phyloP scores from a whole-genome alignment of 2,888 invertebrate species.

The Boloria euphrosyne region DNA sequence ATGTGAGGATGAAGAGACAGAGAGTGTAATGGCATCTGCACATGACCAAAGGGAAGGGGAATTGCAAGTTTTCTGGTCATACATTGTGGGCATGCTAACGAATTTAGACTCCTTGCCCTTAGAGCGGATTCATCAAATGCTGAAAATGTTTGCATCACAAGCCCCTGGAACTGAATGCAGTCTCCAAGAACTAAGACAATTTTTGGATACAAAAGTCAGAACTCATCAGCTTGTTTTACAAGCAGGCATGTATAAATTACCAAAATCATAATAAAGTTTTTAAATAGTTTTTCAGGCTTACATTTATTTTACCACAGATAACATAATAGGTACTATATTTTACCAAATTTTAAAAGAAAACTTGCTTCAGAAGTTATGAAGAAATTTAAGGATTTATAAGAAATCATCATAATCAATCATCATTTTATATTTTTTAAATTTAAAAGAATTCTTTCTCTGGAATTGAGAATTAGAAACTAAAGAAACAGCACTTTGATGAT shows the following conservation, averaged over 20 bases:
- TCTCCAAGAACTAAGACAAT: constrained; percentile 92
- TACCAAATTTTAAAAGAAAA: no score
- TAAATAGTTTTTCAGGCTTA: constrained; percentile 46
- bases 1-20: constrained; percentile 94
- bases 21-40: constrained; percentile 97
- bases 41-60: constrained; percentile 97
- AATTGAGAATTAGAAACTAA: no score
- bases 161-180: constrained; percentile 95
- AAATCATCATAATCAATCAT: no score
- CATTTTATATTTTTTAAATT: no score
- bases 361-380: no score
- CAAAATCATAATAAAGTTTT: constrained; percentile 82
- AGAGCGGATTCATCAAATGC: constrained; percentile 97
- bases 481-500: no score
- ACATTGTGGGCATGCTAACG: constrained; percentile 97
- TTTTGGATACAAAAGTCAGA: constrained; percentile 95
- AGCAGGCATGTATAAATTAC: constrained; percentile 93
- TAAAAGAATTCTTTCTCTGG: not conserved
- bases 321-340: no score
- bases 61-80: constrained; percentile 97
- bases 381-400: no score
- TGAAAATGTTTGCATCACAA: constrained; percentile 97
- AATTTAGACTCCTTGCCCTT: constrained; percentile 95
- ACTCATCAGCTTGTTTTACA: constrained; percentile 93
- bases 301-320: not conserved